Conservation (phyloP, 2,113 vertebrate species). For the Pteropus alecto region DNA sequence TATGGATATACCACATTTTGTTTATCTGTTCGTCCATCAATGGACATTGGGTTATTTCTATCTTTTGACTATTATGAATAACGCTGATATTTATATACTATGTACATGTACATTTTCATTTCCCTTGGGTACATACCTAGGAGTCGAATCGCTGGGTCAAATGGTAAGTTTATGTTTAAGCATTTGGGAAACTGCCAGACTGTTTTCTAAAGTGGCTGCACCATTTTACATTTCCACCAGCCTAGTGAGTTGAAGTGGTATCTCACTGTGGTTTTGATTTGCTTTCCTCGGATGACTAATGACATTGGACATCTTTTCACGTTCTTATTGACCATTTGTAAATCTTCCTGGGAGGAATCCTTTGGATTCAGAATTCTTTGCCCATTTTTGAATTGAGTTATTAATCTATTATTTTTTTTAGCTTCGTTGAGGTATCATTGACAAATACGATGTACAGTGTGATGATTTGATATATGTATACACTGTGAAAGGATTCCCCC, state of each 20-base stretch:
- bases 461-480: not conserved
- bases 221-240: not conserved
- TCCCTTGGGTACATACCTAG: not conserved
- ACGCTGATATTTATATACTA: not conserved
- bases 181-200: not conserved
- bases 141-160: too few relatives aligned
- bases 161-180: not conserved
- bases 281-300: not conserved
- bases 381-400: not conserved
- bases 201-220: not conserved
- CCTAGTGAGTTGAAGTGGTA: not conserved
- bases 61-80: not conserved
- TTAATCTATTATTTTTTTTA: not conserved
- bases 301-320: not conserved
- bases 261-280: not conserved
- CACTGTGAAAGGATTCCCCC: not conserved
- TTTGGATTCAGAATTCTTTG: not conserved
- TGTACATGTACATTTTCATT: not conserved
- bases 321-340: not conserved
- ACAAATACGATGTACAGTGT: not conserved
- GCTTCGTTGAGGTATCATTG: not conserved
- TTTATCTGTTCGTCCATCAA: not conserved
- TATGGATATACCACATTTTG: not conserved
- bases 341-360: not conserved
- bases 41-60: not conserved